A percentile compares a stretch with the other conserved stretches of the same genome.
These are phyloP conservation scores for Neolamprologus caudopunctatus DNA, from an alignment of 2,113 vertebrate species.

Conservation along the genomic window DNA sequence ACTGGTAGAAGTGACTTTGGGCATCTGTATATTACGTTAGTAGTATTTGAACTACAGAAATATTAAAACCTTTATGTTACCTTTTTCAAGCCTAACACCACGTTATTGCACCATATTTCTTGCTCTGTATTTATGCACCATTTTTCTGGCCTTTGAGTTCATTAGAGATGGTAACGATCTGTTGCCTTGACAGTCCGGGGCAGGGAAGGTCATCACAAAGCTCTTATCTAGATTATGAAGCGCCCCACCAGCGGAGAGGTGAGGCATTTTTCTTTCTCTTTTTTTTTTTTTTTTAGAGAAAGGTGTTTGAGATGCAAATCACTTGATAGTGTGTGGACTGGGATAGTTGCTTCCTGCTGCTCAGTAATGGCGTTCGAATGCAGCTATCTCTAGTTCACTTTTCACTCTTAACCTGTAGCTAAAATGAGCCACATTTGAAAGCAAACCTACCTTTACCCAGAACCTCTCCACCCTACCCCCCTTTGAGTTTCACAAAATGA, in stretches of 20 bases:
- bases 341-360: not conserved
- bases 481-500: not conserved
- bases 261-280: not conserved
- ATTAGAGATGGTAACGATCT: slow-evolving; percentile 57
- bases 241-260: not conserved
- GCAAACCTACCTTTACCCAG: not conserved
- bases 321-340: not conserved
- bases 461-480: not conserved
- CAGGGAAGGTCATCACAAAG: slow-evolving; percentile 34
- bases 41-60: not conserved
- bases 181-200: slow-evolving; percentile 18
- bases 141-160: slow-evolving; percentile 39
- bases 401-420: not conserved
- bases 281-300: not conserved
- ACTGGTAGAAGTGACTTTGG: not conserved
- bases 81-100: not conserved
- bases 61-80: not conserved
- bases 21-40: not conserved
- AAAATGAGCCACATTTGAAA: not conserved
- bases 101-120: not conserved
- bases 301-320: slow-evolving; percentile 18
- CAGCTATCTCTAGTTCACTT: not conserved
- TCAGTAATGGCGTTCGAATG: not conserved
- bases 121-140: not conserved
- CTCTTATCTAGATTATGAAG: slow-evolving; percentile 35